These are phyloP conservation scores for Gnathonemus longibarbis DNA, from an alignment of 2,113 vertebrate genomes.

Conservation along the genomic window DNA sequence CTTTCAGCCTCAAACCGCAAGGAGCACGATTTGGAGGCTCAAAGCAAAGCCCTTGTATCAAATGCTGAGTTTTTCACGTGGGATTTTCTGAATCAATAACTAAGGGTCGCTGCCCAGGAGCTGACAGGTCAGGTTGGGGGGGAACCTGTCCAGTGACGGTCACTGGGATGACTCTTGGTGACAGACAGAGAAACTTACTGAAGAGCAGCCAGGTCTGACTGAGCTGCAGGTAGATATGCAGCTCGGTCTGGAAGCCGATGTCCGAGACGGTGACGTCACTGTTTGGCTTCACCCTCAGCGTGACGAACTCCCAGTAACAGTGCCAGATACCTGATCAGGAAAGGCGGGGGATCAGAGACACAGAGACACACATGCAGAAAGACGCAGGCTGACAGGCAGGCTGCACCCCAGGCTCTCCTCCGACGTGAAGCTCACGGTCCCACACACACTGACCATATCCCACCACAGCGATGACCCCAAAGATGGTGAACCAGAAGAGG, in stretches of 20 bases:
- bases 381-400: background rate
- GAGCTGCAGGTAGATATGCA: slow-evolving; percentile 77
- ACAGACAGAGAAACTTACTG: slow-evolving; percentile 53
- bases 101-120: background rate
- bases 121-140: background rate
- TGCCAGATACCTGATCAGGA: slow-evolving; percentile 74
- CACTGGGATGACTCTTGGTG: background rate
- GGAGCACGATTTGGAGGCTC: background rate
- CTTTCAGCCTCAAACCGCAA: background rate
- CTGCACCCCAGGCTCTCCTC: background rate
- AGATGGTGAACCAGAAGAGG: slow-evolving; percentile 82
- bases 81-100: background rate
- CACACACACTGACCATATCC: slow-evolving; percentile 68
- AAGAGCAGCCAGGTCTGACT: slow-evolving; percentile 87
- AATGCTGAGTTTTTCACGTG: background rate
- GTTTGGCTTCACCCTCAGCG: slow-evolving; percentile 60
- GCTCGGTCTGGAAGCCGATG: slow-evolving; percentile 79
- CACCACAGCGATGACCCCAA: slow-evolving; percentile 71
- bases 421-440: background rate
- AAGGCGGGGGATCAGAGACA: background rate
- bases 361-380: slow-evolving; percentile 4
- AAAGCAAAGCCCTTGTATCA: background rate
- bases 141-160: background rate
- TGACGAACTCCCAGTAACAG: slow-evolving; percentile 75
- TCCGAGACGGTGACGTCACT: slow-evolving; percentile 71